These are phyloP conservation scores for Ceryle rudis DNA, from an alignment of 2,797 vertebrate species.

Conservation along the genomic window DNA sequence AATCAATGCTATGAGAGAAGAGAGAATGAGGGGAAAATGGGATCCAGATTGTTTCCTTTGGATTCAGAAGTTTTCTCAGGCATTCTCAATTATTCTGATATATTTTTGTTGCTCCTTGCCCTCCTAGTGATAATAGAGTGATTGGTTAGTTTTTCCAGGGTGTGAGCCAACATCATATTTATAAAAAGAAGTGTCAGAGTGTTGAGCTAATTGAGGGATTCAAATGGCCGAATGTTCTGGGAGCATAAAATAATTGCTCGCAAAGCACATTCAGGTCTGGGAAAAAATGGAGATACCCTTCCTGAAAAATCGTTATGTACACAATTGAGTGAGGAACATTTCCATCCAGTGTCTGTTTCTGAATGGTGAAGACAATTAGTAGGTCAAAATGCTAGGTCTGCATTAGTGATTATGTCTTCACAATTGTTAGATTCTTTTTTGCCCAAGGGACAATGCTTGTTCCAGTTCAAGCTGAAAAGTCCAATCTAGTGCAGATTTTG, in stretches of 20 bases:
- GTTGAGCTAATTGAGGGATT: constrained; percentile 43
- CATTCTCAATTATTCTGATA: neutral
- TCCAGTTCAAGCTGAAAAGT: constrained; percentile 20
- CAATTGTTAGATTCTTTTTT: neutral
- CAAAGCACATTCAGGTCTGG: neutral
- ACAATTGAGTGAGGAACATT: constrained; percentile 22
- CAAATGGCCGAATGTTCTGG: constrained; percentile 18
- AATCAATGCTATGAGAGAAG: neutral
- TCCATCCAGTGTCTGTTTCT: neutral
- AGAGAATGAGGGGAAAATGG: constrained; percentile 1
- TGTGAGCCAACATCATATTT: neutral
- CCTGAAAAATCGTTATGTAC: neutral
- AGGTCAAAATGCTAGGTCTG: constrained; percentile 28
- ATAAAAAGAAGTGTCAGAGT: constrained; percentile 27
- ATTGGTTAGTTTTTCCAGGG: neutral
- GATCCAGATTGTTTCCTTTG: neutral
- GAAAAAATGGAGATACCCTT: constrained; percentile 12
- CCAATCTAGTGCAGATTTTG: neutral
- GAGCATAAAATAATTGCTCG: constrained; percentile 35
- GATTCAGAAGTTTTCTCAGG: constrained; percentile 8
- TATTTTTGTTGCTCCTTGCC: constrained; percentile 33
- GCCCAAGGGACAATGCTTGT: neutral
- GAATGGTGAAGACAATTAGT: constrained; percentile 26
- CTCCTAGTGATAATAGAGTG: constrained; percentile 48
- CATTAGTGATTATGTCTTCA: constrained; percentile 33